phyloP scores from a whole-genome alignment of 92 coral and sea anemone genomes.

The Zoanthus solanderi region DNA sequence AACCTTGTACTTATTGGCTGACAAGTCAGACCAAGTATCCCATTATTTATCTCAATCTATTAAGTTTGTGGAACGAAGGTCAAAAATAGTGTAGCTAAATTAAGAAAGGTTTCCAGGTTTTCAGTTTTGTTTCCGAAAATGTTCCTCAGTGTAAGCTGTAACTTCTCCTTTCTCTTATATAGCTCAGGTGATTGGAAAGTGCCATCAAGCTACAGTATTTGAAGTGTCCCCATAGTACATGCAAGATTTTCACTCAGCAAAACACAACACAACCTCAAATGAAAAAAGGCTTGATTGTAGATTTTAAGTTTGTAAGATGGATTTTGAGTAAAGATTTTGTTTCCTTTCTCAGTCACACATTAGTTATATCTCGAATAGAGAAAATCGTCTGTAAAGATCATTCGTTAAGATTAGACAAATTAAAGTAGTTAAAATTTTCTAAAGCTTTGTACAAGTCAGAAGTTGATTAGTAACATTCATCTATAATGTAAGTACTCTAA shows the following conservation, averaged over 20 bases:
- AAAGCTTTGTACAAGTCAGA: not conserved
- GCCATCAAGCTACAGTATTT: not conserved
- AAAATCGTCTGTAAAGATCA: not conserved
- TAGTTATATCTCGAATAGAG: not conserved
- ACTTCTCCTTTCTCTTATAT: not conserved
- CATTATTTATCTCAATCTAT: constrained; percentile 11
- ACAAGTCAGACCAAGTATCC: not conserved
- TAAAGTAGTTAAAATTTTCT: not conserved
- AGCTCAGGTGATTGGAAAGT: not conserved
- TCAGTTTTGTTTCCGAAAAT: not conserved
- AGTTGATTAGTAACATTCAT: not conserved
- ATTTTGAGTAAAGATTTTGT: not conserved
- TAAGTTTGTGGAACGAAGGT: constrained; percentile 7
- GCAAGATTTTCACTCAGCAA: not conserved
- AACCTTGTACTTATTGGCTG: not conserved
- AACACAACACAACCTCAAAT: not conserved
- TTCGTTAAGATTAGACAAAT: not conserved
- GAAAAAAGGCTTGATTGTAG: not conserved
- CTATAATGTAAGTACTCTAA: not conserved
- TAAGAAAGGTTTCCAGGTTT: not conserved
- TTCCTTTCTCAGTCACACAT: not conserved
- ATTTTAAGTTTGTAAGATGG: not conserved
- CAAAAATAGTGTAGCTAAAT: not conserved
- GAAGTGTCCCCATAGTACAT: not conserved
- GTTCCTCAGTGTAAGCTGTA: not conserved